These are phyloP conservation scores for Apus apus DNA, from an alignment of 2,113 vertebrate genomes.

Conservation along the genomic window DNA sequence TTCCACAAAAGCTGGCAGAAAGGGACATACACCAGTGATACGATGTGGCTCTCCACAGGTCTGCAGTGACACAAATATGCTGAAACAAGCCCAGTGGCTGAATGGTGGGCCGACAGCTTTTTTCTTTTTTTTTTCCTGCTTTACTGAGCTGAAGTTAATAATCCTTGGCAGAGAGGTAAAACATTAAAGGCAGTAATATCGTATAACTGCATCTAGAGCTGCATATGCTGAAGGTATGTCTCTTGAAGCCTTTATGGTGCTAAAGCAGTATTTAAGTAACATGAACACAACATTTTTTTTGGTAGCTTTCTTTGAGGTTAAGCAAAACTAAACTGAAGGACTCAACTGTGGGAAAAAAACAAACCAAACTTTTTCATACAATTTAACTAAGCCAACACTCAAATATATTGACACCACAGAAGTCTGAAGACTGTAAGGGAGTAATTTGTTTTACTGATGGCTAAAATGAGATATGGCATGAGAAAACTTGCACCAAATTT, in stretches of 20 bases:
- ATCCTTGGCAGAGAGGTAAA: not conserved
- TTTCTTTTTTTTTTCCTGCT: not conserved
- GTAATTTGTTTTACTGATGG: not conserved
- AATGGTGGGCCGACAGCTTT: not conserved
- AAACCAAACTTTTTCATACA: not conserved
- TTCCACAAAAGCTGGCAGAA: not conserved
- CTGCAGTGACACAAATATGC: not conserved
- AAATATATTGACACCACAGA: not conserved
- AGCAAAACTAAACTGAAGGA: not conserved
- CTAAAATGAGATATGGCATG: not conserved
- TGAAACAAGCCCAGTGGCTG: not conserved
- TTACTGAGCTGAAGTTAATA: not conserved
- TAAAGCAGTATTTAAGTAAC: not conserved
- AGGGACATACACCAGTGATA: not conserved
- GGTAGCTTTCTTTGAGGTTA: not conserved
- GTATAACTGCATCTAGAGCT: not conserved
- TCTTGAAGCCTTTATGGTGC: fast-evolving
- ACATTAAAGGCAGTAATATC: not conserved
- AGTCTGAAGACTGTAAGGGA: not conserved
- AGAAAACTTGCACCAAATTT: not conserved
- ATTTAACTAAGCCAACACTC: not conserved
- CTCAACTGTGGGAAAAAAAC: not conserved
- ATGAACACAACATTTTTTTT: not conserved
- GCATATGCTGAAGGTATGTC: fast-evolving
- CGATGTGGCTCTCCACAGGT: not conserved